Evolutionary conservation across 2,113 vertebrate genomes (phyloP), one percentile per base, ranked within the genome.

Genomic region (Nycticryphes semicollaris): DNA sequence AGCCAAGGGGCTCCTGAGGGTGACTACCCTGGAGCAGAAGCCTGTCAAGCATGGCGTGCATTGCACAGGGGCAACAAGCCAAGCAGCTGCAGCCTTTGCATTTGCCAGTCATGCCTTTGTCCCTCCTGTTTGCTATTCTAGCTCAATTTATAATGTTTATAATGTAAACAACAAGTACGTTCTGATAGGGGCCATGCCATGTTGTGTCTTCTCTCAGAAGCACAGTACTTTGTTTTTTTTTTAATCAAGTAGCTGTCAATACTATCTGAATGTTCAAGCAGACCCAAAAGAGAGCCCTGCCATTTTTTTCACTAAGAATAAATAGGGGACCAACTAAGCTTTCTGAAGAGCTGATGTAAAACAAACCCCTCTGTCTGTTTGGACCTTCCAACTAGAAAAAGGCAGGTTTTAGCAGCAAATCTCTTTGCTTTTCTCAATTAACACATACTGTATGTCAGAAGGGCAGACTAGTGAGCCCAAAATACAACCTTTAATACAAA

Each of bases 1-100:
- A 43, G 18, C 62, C 23, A 9, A 70, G 39, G 21, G 51, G 50
- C 5, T 76, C 15, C 28, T 45, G 15, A 48, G 28, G 4, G 45
- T n/a, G 21, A 25, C 57, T 50, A n/a, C 5, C 6, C 11, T 0
- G 0, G 33, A 57, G 37, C 16, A 43, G 16, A 43, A 28, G 30
- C 19, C 35, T 47, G 30, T 25, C 3, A 1, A 13, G 12, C 33
- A 47, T 1, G 1, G 30, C 0, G 0, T 11, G 13, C 35, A 50
- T 21, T 7, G 0, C 31, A 54, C 10, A 7, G 21, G 31, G 45
- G 27, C 56, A 63, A 31, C 6, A 18, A 48, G 31, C 21, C 23
- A 33, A 30, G 35, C 0, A 0, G 13, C 67, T 43, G 23, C 9
- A 5, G 24, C n/a, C 33, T 75, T 45, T 67, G 35, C 1, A 1